phyloP scores from a whole-genome alignment of 2,888 invertebrate genomes.

The Leptinotarsa tumamoca region DNA sequence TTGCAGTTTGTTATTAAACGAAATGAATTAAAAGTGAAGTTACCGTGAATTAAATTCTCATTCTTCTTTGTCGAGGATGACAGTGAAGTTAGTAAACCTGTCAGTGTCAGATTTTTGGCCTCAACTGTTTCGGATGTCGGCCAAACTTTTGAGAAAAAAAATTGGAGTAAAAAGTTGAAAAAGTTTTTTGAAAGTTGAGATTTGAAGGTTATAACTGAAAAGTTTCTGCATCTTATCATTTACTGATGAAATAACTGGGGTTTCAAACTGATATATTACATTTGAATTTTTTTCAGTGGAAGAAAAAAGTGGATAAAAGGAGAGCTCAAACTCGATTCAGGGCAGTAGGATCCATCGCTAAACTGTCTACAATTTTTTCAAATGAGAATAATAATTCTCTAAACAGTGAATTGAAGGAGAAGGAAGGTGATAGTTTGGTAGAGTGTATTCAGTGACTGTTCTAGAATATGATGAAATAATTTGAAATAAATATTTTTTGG shows the following conservation, averaged over 20 bases:
- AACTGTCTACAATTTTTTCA: conserved; percentile 65
- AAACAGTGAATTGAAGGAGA: background rate
- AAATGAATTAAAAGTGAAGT: conserved; percentile 29
- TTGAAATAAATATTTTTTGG: background rate
- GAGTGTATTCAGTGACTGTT: background rate
- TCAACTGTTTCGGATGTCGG: too few relatives aligned
- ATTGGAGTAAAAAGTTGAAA: too few relatives aligned
- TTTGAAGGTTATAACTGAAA: too few relatives aligned
- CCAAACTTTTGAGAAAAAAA: too few relatives aligned
- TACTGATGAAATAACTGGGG: too few relatives aligned
- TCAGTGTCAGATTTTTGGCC: too few relatives aligned
- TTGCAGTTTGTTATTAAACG: conserved; percentile 18
- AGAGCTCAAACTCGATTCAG: conserved; percentile 76
- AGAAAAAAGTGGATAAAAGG: conserved; percentile 75
- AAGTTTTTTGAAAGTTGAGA: too few relatives aligned
- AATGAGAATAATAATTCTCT: conserved; percentile 47
- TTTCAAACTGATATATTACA: background rate
- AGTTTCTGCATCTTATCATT: too few relatives aligned
- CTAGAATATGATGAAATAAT: background rate
- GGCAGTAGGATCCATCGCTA: conserved; percentile 76
- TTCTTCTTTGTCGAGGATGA: background rate
- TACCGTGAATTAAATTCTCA: conserved; percentile 23
- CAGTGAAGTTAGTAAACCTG: background rate
- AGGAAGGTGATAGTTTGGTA: conserved; percentile 14
- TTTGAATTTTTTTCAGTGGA: conserved; percentile 70